Evolutionary conservation across 1,140 invertebrate genomes (phyloP), one percentile per base, ranked within the genome.

Genomic region (Drosophila truncata): DNA sequence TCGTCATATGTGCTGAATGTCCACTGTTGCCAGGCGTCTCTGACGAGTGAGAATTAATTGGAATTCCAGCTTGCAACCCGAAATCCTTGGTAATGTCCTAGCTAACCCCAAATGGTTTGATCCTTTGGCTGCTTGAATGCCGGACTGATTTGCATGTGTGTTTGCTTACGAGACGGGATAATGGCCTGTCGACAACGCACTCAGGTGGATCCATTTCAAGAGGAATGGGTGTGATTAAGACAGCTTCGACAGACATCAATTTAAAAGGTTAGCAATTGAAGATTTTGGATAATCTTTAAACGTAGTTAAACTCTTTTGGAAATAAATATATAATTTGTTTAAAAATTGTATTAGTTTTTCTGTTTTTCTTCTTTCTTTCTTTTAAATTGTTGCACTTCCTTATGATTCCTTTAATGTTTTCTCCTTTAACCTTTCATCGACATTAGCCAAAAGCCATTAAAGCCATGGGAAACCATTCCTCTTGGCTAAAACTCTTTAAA

Each of bases 11-110:
- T 35, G 31, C 23, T 31, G 54, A 42, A 39, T 66, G 18, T 8
- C 31, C 25, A 46, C 67, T 86, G 82, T 86, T 85, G 82, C 78
- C 74, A 82, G 59, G 63, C 52, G 63, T 63, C 41, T 60, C 25
- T 59, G 80, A 70, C n/a, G 59, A 78, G 49, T 67, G 64, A 16
- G 70, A 91, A 74, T 86, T 77, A 79, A 87, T 87, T 87, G 78
- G 78, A 84, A 84, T 76, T 78, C 58, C 67, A 9, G 80, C 86
- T 75, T 66, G 29, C 55, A 78, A 52, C 31, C 50, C 55, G 23
- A 55, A 60, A 77, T 60, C 69, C 44, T 58, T 58, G 29, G 41
- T 31, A 50, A 35, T 31, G 16, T 60, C 35, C 66, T 33, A 33
- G 29, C 27, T 11, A 20, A 52, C 50, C 31, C 50, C 31, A 35